Evolutionary conservation across 2,797 vertebrate species (phyloP).

Genomic region (Hydrolagus colliei): DNA sequence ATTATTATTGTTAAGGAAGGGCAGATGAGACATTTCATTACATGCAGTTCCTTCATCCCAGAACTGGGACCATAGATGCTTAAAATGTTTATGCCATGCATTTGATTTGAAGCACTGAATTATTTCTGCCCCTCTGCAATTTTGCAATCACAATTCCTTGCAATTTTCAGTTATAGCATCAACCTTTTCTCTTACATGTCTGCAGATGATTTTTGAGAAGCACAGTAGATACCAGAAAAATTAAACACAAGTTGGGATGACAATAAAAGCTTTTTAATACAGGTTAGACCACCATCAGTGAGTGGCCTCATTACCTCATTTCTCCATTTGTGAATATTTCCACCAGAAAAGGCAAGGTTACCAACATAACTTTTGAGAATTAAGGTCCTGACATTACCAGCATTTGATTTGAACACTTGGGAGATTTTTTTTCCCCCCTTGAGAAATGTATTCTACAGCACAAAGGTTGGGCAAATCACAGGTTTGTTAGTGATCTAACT

Average conservation of each 20-base stretch:
- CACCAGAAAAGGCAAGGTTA: neutral
- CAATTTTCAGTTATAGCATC: no score
- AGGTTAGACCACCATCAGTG: neutral
- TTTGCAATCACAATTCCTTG: no score
- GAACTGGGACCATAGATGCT: no score
- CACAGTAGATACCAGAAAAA: neutral
- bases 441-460: neutral
- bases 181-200: no score
- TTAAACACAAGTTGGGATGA: neutral
- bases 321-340: neutral
- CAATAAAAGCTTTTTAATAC: neutral
- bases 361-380: neutral
- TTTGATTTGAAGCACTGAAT: no score
- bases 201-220: no score
- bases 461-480: neutral
- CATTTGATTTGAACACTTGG: neutral
- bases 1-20: no score
- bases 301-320: neutral
- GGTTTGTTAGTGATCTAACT: neutral
- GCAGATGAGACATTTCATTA: no score
- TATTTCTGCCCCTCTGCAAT: no score
- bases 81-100: no score
- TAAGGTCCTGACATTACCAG: no score
- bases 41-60: no score
- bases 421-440: neutral